These are phyloP conservation scores for Crotalus tigris DNA, from an alignment of 2,113 vertebrate species.

Conservation along the genomic window DNA sequence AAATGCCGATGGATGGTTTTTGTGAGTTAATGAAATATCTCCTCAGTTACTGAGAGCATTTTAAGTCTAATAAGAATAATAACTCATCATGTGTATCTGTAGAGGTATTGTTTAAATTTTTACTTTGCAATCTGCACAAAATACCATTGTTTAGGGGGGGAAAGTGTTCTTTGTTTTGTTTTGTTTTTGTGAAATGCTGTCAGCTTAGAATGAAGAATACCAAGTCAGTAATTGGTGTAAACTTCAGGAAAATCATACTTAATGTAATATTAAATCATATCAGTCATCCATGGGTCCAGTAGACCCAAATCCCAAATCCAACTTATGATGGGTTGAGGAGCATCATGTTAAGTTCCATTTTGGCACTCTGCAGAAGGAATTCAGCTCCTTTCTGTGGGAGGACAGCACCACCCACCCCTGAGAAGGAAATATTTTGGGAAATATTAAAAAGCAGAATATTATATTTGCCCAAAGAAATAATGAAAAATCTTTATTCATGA, in stretches of 20 bases:
- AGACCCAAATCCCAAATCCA: neutral
- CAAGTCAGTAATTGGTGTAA: constrained; percentile 16
- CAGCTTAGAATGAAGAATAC: constrained; percentile 7
- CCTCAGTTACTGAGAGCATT: constrained; percentile 65
- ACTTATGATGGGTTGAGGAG: neutral
- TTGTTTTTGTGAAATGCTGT: neutral
- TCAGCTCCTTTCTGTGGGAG: neutral
- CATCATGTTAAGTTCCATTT: neutral
- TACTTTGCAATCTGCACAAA: constrained; percentile 19
- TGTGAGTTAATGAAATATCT: constrained; percentile 66
- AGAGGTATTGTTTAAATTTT: constrained; percentile 33
- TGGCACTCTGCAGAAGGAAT: neutral
- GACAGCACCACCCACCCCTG: accelerated
- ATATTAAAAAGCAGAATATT: too few species aligned
- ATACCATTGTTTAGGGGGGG: constrained; percentile 13
- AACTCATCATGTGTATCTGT: constrained; percentile 49
- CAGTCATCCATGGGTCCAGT: neutral
- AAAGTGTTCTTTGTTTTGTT: constrained; percentile 3
- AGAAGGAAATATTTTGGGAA: too few species aligned
- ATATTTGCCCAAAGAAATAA: too few species aligned
- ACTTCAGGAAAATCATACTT: neutral
- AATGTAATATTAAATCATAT: neutral
- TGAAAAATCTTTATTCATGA: too few species aligned
- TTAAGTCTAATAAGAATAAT: constrained; percentile 73
- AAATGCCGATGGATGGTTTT: constrained; percentile 65